Evolutionary conservation across 2,113 vertebrate genomes (phyloP).

Genomic region (Albula glossodonta): DNA sequence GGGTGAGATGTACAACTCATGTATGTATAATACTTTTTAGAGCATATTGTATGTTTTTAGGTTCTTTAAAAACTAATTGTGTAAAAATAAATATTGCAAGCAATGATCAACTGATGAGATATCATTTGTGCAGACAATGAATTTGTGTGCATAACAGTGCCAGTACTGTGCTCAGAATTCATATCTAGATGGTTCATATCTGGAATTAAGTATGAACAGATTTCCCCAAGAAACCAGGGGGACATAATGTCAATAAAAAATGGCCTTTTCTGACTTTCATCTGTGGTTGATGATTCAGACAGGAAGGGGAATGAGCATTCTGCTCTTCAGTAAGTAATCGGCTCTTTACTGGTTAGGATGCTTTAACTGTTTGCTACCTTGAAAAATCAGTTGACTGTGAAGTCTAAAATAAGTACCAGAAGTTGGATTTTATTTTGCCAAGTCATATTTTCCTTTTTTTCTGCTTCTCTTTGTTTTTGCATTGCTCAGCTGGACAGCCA

Average conservation of each 20-base stretch:
- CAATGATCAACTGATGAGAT: not conserved
- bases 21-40: too few relatives aligned
- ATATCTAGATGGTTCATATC: conserved; percentile 24
- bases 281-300: conserved; percentile 43
- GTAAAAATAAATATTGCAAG: not conserved
- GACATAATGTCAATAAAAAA: conserved; percentile 43
- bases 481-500: conserved; percentile 28
- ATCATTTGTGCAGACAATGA: not conserved
- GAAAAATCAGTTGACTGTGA: conserved; percentile 40
- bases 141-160: not conserved
- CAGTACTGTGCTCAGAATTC: not conserved
- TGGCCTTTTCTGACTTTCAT: conserved; percentile 42
- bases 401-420: conserved; percentile 57
- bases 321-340: conserved; percentile 54
- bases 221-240: conserved; percentile 37
- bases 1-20: conserved; percentile 43
- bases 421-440: conserved; percentile 41
- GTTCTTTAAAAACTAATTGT: not conserved
- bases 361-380: conserved; percentile 34
- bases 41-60: too few relatives aligned
- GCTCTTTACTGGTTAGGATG: conserved; percentile 47
- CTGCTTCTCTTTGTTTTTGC: conserved; percentile 13
- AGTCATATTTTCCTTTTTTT: conserved; percentile 41
- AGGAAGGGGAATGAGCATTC: conserved; percentile 38
- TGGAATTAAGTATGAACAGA: conserved; percentile 51